Evolutionary conservation across 2,888 invertebrate genomes (phyloP), one percentile per base, ranked within the genome.

Genomic region (Cephalotes varians): DNA sequence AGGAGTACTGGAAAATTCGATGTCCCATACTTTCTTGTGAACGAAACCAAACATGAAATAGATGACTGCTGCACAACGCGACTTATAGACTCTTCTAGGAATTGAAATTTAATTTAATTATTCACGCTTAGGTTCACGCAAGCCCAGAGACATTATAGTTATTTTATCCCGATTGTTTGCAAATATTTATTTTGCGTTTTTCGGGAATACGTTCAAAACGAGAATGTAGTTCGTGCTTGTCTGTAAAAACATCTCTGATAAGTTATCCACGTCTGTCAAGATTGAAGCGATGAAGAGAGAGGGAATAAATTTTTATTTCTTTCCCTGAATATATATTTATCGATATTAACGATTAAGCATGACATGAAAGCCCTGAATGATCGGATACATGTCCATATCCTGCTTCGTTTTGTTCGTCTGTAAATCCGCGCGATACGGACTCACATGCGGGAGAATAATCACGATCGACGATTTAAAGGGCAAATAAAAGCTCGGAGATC

Each of bases 381-480:
- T 64, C 28, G 6, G 3, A 2, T 21, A 31, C 47, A 37, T 65
- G 64, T 74, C 34, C 18, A 49, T 74, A 64, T 49, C 34, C 37
- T 37, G 49, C 25, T 73, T 73, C 40, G 58, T 74, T 34, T 60
- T n/a, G 18, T 58, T 10, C 47, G 49, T 34, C 62, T 74, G 49
- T 18, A 64, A 74, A 74, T 64, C 49, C 37, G 25, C 37, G 49
- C 34, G 25, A 62, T 64, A 64, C 25, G 4, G 34, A 44, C 34
- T 64, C 64, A 12, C 49, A 37, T 65, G 49, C 25, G 64, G 34
- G 34, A 47, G 74, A 74, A 74, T 64, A 74, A 74, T 74, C 49
- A 65, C 74, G 62, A 64, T 25, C 34, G 64, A 18, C 47, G 49
- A 49, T 74, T 74, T 74, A 74, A 65, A 64, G 25, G 74, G 37